Conservation (phyloP, 2,888 invertebrate species). For the Andrena praecox region DNA sequence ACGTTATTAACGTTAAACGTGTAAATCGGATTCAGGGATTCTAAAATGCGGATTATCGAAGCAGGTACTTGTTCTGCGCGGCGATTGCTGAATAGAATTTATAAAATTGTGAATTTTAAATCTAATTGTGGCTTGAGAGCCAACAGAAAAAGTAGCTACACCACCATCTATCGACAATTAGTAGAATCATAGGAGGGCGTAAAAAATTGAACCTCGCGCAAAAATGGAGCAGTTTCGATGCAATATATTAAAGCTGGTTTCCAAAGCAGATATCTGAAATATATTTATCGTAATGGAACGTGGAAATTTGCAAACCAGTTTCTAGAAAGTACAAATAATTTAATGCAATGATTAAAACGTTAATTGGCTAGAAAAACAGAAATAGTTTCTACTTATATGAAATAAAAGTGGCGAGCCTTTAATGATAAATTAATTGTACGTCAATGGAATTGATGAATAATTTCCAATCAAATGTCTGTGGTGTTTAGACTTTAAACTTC, state of each 20-base stretch:
- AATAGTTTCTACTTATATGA: background rate
- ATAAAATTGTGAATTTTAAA: constrained; percentile 10
- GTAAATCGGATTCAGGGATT: background rate
- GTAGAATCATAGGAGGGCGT: background rate
- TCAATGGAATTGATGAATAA: background rate
- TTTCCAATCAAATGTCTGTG: background rate
- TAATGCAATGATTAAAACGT: background rate
- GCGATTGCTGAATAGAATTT: background rate
- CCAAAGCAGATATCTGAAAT: background rate
- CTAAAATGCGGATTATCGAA: background rate
- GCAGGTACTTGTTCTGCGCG: background rate
- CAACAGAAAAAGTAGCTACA: background rate
- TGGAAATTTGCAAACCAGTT: background rate
- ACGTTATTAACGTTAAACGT: background rate
- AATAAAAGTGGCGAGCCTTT: background rate
- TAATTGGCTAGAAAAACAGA: background rate
- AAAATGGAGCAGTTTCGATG: constrained; percentile 4
- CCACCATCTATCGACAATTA: constrained; percentile 34
- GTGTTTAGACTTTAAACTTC: background rate
- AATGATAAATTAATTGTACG: background rate
- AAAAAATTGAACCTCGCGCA: background rate
- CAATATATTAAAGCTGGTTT: background rate
- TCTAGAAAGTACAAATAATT: background rate
- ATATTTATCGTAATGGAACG: background rate
- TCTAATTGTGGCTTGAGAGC: background rate